Evolutionary conservation across 2,888 invertebrate genomes (phyloP).

Genomic region (Hartigia nigra): DNA sequence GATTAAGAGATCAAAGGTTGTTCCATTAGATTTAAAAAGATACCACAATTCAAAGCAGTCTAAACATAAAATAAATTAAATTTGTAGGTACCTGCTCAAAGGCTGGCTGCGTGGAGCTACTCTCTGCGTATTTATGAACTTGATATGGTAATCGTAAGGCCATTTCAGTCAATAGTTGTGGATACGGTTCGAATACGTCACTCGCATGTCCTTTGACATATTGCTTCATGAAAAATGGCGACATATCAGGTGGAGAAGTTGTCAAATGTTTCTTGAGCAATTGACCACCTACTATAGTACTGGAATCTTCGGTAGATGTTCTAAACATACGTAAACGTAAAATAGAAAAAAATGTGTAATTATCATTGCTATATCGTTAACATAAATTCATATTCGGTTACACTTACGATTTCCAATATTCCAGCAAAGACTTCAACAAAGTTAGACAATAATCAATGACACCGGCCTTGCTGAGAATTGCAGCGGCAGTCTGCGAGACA

Average conservation of each 20-base stretch:
- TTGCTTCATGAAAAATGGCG: constrained; percentile 92
- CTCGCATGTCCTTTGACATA: constrained; percentile 91
- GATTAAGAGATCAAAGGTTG: constrained; percentile 11
- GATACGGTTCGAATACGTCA: constrained; percentile 94
- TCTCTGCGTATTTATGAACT: constrained; percentile 79
- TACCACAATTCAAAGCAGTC: constrained; percentile 40
- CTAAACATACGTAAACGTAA: constrained; percentile 29
- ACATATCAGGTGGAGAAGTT: constrained; percentile 91
- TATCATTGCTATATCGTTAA: constrained; percentile 1
- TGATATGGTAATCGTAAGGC: constrained; percentile 93
- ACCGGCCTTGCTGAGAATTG: constrained; percentile 75
- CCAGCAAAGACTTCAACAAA: constrained; percentile 76
- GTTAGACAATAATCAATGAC: constrained; percentile 80
- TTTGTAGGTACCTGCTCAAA: constrained; percentile 53
- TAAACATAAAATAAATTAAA: background rate
- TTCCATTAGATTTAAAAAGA: constrained; percentile 33
- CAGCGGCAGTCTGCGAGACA: constrained; percentile 79
- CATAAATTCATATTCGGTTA: constrained; percentile 5
- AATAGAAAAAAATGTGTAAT: background rate
- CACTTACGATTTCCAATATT: constrained; percentile 78
- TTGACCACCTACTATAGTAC: constrained; percentile 72
- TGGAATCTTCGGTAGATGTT: constrained; percentile 60
- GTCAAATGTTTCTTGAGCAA: constrained; percentile 85
- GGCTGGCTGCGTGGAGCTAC: constrained; percentile 49
- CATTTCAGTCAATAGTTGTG: constrained; percentile 95